phyloP scores from a whole-genome alignment of 2,797 vertebrate species.

The Phrynocephalus forsythii region DNA sequence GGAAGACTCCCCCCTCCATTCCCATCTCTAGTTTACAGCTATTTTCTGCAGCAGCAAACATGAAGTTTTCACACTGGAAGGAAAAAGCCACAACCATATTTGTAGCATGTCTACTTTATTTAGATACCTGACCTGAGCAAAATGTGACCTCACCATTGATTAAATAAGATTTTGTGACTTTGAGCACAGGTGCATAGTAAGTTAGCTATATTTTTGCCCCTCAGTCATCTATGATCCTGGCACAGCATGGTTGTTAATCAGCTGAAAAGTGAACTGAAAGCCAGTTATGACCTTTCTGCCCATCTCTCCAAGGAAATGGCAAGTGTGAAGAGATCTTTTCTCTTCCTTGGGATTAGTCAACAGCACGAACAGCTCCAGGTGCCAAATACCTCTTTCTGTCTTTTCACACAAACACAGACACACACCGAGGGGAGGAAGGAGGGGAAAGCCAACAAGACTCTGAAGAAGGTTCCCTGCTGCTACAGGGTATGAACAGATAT shows the following conservation, averaged over 20 bases:
- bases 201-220: constrained; percentile 2
- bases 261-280: constrained; percentile 54
- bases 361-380: constrained; percentile 45
- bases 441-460: constrained; percentile 54
- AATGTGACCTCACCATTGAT: constrained; percentile 3
- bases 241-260: constrained; percentile 22
- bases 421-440: constrained; percentile 8
- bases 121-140: constrained; percentile 21
- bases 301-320: constrained; percentile 45
- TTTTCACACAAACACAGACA: background rate
- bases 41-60: background rate
- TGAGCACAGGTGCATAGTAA: constrained; percentile 42
- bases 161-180: constrained; percentile 31
- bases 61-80: background rate
- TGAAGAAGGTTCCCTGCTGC: constrained; percentile 43
- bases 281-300: constrained; percentile 55
- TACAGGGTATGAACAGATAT: constrained; percentile 49
- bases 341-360: constrained; percentile 49
- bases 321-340: constrained; percentile 33
- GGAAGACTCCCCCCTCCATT: too few species aligned
- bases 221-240: background rate
- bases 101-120: background rate
- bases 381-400: constrained; percentile 7
- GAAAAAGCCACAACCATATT: background rate
- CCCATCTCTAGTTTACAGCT: background rate